These are phyloP conservation scores for Zosterops hypoxanthus DNA, from an alignment of 2,113 vertebrate species.

Conservation along the genomic window DNA sequence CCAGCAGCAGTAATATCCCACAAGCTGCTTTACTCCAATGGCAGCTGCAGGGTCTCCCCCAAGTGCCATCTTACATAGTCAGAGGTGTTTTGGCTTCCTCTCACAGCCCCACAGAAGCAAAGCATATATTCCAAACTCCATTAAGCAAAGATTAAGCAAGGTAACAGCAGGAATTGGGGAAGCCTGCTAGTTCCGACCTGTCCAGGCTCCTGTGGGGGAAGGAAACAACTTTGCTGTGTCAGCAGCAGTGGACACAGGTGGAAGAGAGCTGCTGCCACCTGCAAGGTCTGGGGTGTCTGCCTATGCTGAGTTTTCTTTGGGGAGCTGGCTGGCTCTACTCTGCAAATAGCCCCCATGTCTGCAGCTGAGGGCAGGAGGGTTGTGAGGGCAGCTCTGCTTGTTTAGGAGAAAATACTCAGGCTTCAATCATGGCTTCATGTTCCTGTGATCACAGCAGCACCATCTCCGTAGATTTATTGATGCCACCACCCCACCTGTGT, in stretches of 20 bases:
- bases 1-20: not conserved
- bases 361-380: not conserved
- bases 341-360: fast-evolving
- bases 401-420: not conserved
- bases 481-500: not conserved
- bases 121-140: not conserved
- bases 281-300: not conserved
- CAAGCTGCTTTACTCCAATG: not conserved
- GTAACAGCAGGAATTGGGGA: fast-evolving
- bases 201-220: not conserved
- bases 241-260: not conserved
- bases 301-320: not conserved
- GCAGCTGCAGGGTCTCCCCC: not conserved
- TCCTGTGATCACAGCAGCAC: not conserved
- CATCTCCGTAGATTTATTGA: not conserved
- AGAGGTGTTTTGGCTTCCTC: not conserved
- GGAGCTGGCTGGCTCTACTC: not conserved
- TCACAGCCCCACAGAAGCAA: not conserved
- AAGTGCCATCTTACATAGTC: fast-evolving
- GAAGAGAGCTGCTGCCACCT: not conserved
- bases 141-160: not conserved
- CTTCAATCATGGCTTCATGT: not conserved
- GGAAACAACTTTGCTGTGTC: not conserved
- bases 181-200: not conserved
- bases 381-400: not conserved